Evolutionary conservation across 2,888 invertebrate species (phyloP).

Genomic region (Aspidiotus rigidus): DNA sequence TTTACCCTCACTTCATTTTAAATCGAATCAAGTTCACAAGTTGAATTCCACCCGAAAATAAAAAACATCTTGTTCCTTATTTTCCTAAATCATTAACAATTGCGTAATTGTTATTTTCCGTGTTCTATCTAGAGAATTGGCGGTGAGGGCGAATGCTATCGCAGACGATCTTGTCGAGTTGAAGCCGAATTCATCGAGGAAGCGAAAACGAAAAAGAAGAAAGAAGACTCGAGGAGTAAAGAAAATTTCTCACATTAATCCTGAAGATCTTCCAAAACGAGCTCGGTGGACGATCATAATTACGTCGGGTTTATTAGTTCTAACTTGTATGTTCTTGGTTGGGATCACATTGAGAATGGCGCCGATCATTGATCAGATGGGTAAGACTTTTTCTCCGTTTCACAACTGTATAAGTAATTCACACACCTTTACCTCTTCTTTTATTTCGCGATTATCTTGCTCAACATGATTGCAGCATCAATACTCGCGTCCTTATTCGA

Average conservation of each 20-base stretch:
- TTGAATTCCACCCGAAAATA: too few relatives aligned
- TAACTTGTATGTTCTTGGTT: constrained; percentile 80
- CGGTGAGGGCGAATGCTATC: constrained; percentile 15
- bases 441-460: too few relatives aligned
- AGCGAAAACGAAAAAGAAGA: constrained; percentile 34
- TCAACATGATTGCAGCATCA: too few relatives aligned
- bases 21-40: too few relatives aligned
- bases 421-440: too few relatives aligned
- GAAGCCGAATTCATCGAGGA: constrained; percentile 10
- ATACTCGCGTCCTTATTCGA: too few relatives aligned
- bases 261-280: constrained; percentile 71
- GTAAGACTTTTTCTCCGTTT: constrained; percentile 52
- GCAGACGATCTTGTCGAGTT: constrained; percentile 10
- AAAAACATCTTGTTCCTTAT: too few relatives aligned
- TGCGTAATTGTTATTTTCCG: background rate
- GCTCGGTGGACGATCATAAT: constrained; percentile 86
- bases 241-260: constrained; percentile 46
- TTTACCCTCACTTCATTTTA: too few relatives aligned
- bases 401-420: background rate
- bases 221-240: constrained; percentile 41
- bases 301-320: constrained; percentile 75
- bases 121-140: background rate
- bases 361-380: constrained; percentile 90
- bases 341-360: constrained; percentile 89
- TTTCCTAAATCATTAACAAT: too few relatives aligned